Evolutionary conservation across 2,113 vertebrate species (phyloP).

Genomic region (Gobio gobio): DNA sequence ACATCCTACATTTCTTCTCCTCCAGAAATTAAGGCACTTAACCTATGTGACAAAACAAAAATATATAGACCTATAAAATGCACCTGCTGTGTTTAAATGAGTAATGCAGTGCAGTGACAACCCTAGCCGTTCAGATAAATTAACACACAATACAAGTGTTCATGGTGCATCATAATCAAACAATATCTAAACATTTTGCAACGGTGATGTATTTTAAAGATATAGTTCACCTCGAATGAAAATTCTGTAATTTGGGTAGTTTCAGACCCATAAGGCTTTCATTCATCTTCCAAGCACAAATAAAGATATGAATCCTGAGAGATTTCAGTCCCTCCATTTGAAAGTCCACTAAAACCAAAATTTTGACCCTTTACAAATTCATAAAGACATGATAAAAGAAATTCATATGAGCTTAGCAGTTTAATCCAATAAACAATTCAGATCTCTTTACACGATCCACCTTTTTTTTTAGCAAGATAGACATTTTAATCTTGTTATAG

Average conservation of each 20-base stretch:
- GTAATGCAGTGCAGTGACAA: neutral
- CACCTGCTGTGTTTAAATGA: neutral
- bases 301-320: neutral
- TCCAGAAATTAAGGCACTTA: neutral
- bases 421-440: neutral
- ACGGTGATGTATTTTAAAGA: neutral
- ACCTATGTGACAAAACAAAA: neutral
- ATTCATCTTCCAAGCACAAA: neutral
- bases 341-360: neutral
- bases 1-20: neutral
- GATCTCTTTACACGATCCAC: neutral
- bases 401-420: neutral
- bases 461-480: neutral
- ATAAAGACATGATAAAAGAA: neutral
- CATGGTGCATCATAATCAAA: neutral
- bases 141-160: neutral
- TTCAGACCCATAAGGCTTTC: neutral
- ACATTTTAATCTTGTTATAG: neutral
- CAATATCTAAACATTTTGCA: neutral
- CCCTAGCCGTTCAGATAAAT: neutral
- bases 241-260: neutral
- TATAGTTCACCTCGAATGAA: too few relatives aligned
- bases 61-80: neutral
- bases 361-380: neutral
- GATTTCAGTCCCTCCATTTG: neutral